These are phyloP conservation scores for Mus minutoides DNA, from an alignment of 2,797 vertebrate genomes.

Conservation along the genomic window DNA sequence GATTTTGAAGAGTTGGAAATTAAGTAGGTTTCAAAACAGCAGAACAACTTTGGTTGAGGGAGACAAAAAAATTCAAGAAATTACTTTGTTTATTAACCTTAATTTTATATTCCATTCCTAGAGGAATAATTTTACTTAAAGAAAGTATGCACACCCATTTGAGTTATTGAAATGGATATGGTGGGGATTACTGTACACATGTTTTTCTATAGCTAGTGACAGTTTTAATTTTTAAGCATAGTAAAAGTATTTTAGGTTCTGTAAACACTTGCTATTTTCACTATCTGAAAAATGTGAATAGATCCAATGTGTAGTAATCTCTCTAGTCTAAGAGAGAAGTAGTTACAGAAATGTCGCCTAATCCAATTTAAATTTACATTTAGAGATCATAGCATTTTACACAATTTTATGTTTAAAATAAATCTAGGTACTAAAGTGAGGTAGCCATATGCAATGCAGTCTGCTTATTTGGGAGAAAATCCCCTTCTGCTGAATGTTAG, in stretches of 20 bases:
- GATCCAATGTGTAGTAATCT: background rate
- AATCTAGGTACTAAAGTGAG: conserved; percentile 3
- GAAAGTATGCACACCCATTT: background rate
- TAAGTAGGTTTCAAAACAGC: conserved; percentile 22
- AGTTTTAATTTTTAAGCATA: background rate
- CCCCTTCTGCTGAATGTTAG: background rate
- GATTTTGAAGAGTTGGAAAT: conserved; percentile 16
- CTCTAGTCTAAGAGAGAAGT: background rate
- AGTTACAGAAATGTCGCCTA: background rate
- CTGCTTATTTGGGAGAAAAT: conserved; percentile 16
- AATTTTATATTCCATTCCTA: conserved; percentile 37
- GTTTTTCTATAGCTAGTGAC: conserved; percentile 28
- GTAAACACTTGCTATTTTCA: background rate
- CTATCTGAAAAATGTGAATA: background rate
- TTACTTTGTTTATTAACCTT: background rate
- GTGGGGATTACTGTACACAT: background rate
- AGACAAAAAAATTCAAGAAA: background rate
- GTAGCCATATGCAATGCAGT: background rate
- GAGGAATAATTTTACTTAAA: conserved; percentile 24
- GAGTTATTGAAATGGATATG: background rate
- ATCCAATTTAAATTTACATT: conserved; percentile 30
- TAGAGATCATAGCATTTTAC: background rate
- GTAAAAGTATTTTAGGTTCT: background rate
- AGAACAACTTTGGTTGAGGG: background rate
- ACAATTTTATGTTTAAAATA: conserved; percentile 32